A percentile compares a stretch with the other conserved stretches of the same genome.
phyloP scores from a whole-genome alignment of 2,888 invertebrate genomes.

The Drosophila nr. perissopoda region DNA sequence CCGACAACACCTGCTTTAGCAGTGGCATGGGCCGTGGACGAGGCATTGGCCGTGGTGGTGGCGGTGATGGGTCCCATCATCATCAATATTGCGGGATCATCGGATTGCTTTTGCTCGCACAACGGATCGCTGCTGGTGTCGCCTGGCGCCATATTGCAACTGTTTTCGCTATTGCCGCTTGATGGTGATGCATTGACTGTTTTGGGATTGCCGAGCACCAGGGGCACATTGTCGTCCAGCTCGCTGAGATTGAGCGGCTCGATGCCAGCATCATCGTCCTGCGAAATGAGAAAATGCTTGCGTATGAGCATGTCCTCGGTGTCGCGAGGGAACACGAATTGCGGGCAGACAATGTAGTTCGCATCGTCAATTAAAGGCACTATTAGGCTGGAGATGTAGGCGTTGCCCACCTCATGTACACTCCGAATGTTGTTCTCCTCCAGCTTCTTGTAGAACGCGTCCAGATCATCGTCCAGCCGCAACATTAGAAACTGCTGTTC shows the following conservation, averaged over 20 bases:
- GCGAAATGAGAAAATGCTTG: slow-evolving; percentile 74
- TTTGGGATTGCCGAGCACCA: slow-evolving; percentile 43
- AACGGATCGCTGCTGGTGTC: not conserved
- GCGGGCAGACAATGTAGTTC: slow-evolving; percentile 68
- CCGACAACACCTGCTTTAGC: no score
- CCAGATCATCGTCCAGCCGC: slow-evolving; percentile 73
- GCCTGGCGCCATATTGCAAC: not conserved
- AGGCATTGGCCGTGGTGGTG: slow-evolving; percentile 1
- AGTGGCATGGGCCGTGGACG: not conserved
- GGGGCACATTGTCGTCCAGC: slow-evolving; percentile 54
- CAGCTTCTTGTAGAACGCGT: slow-evolving; percentile 75
- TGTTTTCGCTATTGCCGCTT: not conserved
- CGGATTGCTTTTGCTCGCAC: not conserved
- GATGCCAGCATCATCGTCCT: slow-evolving; percentile 59
- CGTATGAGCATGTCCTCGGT: slow-evolving; percentile 80
- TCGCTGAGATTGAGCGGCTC: slow-evolving; percentile 67
- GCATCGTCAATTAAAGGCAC: slow-evolving; percentile 72
- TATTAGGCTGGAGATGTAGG: slow-evolving; percentile 73
- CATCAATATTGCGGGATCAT: not conserved
- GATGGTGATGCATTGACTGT: not conserved
- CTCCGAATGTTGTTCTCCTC: slow-evolving; percentile 66
- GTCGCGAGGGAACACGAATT: slow-evolving; percentile 68
- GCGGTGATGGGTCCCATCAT: not conserved
- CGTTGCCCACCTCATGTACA: slow-evolving; percentile 67
- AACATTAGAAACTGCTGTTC: slow-evolving; percentile 81